Evolutionary conservation across 2,113 vertebrate genomes (phyloP), one percentile per base, ranked within the genome.

Genomic region (Maccullochella peelii): DNA sequence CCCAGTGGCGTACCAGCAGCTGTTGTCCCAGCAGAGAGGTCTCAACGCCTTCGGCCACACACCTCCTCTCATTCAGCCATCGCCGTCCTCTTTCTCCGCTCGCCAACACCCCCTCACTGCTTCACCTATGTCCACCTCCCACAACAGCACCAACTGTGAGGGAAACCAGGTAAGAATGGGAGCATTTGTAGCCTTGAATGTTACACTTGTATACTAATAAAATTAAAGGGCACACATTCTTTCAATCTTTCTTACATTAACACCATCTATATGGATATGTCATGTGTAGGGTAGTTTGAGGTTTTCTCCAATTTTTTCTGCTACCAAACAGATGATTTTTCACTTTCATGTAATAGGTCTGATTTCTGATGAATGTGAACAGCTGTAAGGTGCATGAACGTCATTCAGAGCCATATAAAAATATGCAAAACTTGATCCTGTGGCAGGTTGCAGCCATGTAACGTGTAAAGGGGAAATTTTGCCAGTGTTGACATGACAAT

Each of bases 1-100:
- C 85, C 98, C 98, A 0, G 88, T 98, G 94, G 96, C 98, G 0
- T 99, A 99, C 92, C 98, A 99, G 95, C 98, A 99, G 94, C 96
- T 99, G 71, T 88, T 99, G 92, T 97, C 93, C 80, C 98, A 99
- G 92, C 98, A 99, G 91, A 94, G 97, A 66, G 92, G 97, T 38
- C 95, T 99, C 74, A 97, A 95, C 70, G 96, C 98, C 40, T 99
- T 99, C 0, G 97, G 98, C 65, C 98, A 99, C 91, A 97, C 97
- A 0, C 97, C 98, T 6, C 97, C 98, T 21, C 92, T 99, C 79
- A 94, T 99, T 49, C 98, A 98, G 77, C 97, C 97, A 0, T 95
- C 98, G 0, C 95, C 97, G 0, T 96, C 97, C 0, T 96, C 97
- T 0, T 97, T 97, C 79, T 94, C 96, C 14, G 82, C 95, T 0